Evolutionary conservation across 2,797 vertebrate genomes (phyloP).

Genomic region (Helostoma temminkii): DNA sequence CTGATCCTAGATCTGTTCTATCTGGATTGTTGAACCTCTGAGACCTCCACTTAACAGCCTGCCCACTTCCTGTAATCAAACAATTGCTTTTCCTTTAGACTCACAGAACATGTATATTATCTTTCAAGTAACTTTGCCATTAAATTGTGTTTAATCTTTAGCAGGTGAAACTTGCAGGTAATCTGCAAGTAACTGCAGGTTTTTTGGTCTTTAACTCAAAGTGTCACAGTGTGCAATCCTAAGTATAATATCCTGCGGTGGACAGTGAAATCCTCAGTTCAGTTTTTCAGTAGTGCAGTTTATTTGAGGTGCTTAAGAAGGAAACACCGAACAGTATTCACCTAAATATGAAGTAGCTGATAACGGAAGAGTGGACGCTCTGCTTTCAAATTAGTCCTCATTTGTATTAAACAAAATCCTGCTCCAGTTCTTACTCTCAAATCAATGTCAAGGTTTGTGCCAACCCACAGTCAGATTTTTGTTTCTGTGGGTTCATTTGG

Average conservation of each 20-base stretch:
- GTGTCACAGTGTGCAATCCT: constrained; percentile 16
- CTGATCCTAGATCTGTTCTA: constrained; percentile 63
- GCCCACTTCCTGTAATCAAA: constrained; percentile 32
- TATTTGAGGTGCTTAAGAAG: constrained; percentile 19
- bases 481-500: constrained; percentile 9
- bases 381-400: background rate
- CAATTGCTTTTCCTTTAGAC: constrained; percentile 10
- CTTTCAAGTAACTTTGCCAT: background rate
- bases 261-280: constrained; percentile 23
- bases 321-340: constrained; percentile 7
- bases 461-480: constrained; percentile 26
- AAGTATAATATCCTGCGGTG: constrained; percentile 35
- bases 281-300: constrained; percentile 10
- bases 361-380: constrained; percentile 3
- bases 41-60: constrained; percentile 59
- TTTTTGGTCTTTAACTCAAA: constrained; percentile 18
- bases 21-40: constrained; percentile 56
- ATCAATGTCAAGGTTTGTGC: constrained; percentile 22
- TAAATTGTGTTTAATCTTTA: constrained; percentile 14
- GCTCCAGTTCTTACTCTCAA: background rate
- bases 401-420: constrained; percentile 5
- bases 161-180: background rate
- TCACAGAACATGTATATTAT: constrained; percentile 17
- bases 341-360: constrained; percentile 25
- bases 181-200: background rate